Evolutionary conservation across 1,140 invertebrate genomes (phyloP).

Genomic region (Onthophagus taurus): DNA sequence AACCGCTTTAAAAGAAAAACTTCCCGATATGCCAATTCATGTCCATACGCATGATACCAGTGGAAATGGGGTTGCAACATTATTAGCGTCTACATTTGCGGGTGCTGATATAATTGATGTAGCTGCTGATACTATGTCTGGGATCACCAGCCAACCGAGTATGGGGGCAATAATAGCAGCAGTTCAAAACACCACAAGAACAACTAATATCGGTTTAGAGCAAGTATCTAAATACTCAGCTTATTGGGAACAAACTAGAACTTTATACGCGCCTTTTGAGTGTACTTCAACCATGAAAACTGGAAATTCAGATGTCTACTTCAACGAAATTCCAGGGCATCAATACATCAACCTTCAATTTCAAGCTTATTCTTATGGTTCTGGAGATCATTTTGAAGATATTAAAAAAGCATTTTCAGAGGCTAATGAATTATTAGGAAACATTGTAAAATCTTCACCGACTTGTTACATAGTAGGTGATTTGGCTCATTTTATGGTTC

Average conservation of each 20-base stretch:
- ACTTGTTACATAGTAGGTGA: conserved; percentile 97
- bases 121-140: no score
- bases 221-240: conserved; percentile 90
- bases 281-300: conserved; percentile 97
- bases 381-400: conserved; percentile 95
- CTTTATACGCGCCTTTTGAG: conserved; percentile 97
- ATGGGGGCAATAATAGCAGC: conserved; percentile 96
- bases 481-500: conserved; percentile 97
- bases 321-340: conserved; percentile 97
- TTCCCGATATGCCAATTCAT: neutral
- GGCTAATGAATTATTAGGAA: conserved; percentile 89
- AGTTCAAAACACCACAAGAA: conserved; percentile 47
- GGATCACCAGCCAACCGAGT: conserved; percentile 93
- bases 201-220: conserved; percentile 62
- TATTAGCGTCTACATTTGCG: neutral
- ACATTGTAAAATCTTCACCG: conserved; percentile 96
- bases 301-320: conserved; percentile 95
- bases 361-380: conserved; percentile 89
- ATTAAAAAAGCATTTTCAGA: conserved; percentile 89
- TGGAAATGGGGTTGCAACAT: neutral
- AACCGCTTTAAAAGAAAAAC: neutral
- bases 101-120: neutral
- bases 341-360: conserved; percentile 99
- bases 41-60: neutral
- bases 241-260: conserved; percentile 97